Evolutionary conservation across 2,888 invertebrate species (phyloP).

Genomic region (Synergus japonicus): DNA sequence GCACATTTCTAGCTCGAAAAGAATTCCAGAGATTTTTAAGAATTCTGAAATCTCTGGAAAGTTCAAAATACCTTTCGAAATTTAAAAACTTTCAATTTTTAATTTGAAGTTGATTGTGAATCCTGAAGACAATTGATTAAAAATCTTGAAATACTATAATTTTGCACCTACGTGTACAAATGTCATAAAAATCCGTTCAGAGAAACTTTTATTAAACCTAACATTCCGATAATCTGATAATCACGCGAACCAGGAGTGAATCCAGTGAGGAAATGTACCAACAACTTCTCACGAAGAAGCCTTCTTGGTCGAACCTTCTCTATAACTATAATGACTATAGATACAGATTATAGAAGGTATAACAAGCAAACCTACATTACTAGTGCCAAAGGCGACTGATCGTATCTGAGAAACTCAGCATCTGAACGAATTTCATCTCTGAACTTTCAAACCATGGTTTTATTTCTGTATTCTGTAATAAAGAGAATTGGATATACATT

Average conservation of each 20-base stretch:
- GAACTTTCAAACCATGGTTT: neutral
- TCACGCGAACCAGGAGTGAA: conserved; percentile 1
- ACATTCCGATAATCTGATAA: conserved; percentile 2
- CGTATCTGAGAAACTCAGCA: neutral
- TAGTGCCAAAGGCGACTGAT: neutral
- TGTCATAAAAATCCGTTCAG: neutral
- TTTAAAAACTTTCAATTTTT: too few species aligned
- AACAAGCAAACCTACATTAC: conserved; percentile 3
- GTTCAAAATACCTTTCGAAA: too few species aligned
- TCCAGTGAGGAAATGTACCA: neutral
- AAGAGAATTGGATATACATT: neutral
- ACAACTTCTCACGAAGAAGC: neutral
- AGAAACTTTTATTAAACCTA: neutral
- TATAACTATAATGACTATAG: neutral
- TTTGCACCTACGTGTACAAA: neutral
- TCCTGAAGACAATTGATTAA: neutral
- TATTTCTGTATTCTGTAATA: neutral
- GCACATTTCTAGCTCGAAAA: too few species aligned
- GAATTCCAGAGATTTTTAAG: too few species aligned
- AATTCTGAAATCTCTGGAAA: too few species aligned
- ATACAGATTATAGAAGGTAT: neutral
- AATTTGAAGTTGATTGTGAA: too few species aligned
- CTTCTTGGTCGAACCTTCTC: neutral
- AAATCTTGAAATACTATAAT: neutral
- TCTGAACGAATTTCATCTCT: neutral